Conservation (phyloP, 2,797 vertebrate genomes). For the Pseudocheirus occidentalis region DNA sequence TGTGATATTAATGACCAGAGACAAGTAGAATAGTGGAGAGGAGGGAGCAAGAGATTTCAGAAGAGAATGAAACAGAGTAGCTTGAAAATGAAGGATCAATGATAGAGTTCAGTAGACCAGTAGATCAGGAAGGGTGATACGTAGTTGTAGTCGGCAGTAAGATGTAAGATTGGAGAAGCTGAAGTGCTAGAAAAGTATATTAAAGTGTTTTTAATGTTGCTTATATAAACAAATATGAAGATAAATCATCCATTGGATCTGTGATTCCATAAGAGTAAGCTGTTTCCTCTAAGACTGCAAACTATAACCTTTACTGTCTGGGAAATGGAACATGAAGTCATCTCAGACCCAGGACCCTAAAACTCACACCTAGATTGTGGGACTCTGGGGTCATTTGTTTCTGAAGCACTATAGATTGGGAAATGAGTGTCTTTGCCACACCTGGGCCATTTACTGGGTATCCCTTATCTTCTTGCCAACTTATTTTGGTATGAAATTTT, state of each 20-base stretch:
- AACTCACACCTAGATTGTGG: neutral
- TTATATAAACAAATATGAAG: neutral
- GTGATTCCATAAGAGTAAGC: neutral
- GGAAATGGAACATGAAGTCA: neutral
- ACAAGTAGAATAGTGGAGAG: neutral
- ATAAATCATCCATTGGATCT: neutral
- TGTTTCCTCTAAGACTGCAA: neutral
- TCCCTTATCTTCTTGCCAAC: no score
- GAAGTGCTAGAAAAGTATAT: slow-evolving; percentile 11
- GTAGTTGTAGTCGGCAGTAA: slow-evolving; percentile 1
- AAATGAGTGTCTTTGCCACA: no score
- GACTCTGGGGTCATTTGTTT: neutral
- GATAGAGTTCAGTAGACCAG: neutral
- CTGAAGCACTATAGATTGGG: neutral
- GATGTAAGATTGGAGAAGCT: slow-evolving; percentile 5
- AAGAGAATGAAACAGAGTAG: neutral
- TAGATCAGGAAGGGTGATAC: neutral
- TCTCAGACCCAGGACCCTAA: neutral
- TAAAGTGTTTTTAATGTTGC: neutral
- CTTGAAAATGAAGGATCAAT: slow-evolving; percentile 31
- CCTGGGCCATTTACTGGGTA: no score
- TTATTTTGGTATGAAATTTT: no score
- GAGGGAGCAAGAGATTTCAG: neutral
- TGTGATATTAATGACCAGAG: slow-evolving; percentile 2
- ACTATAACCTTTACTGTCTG: neutral